A percentile compares a stretch with the other conserved stretches of the same genome.
Conservation (phyloP, 2,113 vertebrate genomes). For the Dicaeum eximium region DNA sequence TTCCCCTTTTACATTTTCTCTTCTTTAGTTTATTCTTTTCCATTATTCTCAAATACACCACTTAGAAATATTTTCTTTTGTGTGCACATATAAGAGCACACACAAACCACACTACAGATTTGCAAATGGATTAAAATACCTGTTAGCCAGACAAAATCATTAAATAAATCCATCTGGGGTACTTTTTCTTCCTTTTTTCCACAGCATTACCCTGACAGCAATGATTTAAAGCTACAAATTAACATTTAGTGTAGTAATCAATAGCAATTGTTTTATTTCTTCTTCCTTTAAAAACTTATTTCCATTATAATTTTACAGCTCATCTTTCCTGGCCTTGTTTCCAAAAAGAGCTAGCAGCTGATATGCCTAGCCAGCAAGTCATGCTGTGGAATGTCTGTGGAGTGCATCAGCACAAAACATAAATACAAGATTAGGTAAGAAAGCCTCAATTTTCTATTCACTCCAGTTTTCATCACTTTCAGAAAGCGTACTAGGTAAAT, state of each 20-base stretch:
- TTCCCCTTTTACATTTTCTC: not conserved
- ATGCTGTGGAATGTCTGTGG: not conserved
- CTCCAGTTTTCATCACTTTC: not conserved
- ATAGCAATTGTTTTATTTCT: not conserved
- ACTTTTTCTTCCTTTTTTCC: not conserved
- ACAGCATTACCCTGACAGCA: not conserved
- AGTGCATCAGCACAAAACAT: not conserved
- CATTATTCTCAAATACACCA: not conserved
- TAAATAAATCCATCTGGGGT: not conserved
- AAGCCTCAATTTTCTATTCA: not conserved
- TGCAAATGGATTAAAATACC: not conserved
- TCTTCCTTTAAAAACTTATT: not conserved
- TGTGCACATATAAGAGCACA: not conserved
- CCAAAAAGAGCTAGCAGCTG: not conserved
- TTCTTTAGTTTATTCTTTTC: not conserved
- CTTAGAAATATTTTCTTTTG: not conserved
- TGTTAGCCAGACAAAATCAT: not conserved
- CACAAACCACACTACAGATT: not conserved
- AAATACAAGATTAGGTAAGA: not conserved
- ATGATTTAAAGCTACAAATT: not conserved
- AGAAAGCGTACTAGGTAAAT: not conserved
- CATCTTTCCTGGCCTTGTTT: not conserved
- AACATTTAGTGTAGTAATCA: not conserved
- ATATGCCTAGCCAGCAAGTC: not conserved
- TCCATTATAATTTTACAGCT: not conserved